Conservation (phyloP, 2,113 vertebrate species). For the Mirza zaza region DNA sequence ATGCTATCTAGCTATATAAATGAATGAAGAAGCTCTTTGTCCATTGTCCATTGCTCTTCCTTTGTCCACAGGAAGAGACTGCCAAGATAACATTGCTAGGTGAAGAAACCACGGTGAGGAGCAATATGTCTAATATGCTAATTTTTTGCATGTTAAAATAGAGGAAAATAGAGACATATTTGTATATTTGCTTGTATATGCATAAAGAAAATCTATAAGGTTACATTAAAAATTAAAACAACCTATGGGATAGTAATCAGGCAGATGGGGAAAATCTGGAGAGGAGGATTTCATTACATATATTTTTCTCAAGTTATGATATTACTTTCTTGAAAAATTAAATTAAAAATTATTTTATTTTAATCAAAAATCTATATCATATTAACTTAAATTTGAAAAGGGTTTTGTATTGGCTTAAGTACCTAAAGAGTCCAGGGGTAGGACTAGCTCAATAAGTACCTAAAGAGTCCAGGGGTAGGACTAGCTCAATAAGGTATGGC, state of each 20-base stretch:
- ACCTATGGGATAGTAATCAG: not conserved
- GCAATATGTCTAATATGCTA: not conserved
- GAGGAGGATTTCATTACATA: not conserved
- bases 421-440: not conserved
- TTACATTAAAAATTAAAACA: not conserved
- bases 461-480: not conserved
- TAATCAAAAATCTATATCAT: not conserved
- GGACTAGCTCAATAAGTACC: not conserved
- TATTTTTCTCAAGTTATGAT: not conserved
- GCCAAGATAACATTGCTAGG: not conserved
- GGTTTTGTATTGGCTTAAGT: not conserved
- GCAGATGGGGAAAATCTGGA: not conserved
- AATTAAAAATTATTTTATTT: not conserved
- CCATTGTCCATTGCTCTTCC: not conserved
- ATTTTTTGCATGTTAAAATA: constrained; percentile 19
- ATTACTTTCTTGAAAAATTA: constrained; percentile 12
- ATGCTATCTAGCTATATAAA: not conserved
- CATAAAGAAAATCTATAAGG: not conserved
- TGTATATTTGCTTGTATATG: not conserved
- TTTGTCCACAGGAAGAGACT: not conserved
- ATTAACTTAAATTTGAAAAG: not conserved
- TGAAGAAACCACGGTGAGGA: not conserved
- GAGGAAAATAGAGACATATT: not conserved
- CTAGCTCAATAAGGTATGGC: not conserved
- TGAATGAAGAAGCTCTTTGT: not conserved